phyloP scores from a whole-genome alignment of 2,888 invertebrate species.

The Uropetala carovei region DNA sequence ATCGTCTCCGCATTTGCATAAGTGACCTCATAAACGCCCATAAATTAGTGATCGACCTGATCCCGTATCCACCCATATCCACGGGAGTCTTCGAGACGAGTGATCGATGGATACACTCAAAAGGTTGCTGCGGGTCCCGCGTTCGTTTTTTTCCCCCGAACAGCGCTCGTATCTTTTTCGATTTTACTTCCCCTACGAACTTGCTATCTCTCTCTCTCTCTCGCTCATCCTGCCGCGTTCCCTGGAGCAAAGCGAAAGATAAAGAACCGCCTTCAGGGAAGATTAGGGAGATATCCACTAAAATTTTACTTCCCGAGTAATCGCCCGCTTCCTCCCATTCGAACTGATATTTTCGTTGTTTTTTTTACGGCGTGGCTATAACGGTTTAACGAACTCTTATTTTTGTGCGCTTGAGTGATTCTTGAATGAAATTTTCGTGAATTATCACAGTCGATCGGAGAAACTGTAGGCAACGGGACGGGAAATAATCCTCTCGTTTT shows the following conservation, averaged over 20 bases:
- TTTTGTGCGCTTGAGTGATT: no score
- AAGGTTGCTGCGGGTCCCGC: not conserved
- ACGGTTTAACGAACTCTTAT: no score
- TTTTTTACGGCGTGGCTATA: not conserved
- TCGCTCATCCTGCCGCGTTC: not conserved
- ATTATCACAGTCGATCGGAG: no score
- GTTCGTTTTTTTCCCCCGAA: not conserved
- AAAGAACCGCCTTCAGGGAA: not conserved
- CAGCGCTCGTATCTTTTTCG: not conserved
- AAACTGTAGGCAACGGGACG: no score
- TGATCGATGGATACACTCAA: slow-evolving; percentile 36
- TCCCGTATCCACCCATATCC: not conserved
- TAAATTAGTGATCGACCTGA: not conserved
- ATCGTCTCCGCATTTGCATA: slow-evolving; percentile 53
- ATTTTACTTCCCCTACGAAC: not conserved
- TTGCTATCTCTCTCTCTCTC: not conserved
- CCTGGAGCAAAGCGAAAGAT: not conserved
- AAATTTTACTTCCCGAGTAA: not conserved
- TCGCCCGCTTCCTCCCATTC: no score
- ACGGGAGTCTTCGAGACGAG: not conserved
- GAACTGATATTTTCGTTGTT: not conserved
- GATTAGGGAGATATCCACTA: not conserved
- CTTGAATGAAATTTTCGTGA: no score
- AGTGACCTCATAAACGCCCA: slow-evolving; percentile 56
- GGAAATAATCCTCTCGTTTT: no score